Percentiles rank a stretch among this genome's conserved stretches.
Conservation (phyloP, 2,797 vertebrate genomes). For the Dallia pectoralis region DNA sequence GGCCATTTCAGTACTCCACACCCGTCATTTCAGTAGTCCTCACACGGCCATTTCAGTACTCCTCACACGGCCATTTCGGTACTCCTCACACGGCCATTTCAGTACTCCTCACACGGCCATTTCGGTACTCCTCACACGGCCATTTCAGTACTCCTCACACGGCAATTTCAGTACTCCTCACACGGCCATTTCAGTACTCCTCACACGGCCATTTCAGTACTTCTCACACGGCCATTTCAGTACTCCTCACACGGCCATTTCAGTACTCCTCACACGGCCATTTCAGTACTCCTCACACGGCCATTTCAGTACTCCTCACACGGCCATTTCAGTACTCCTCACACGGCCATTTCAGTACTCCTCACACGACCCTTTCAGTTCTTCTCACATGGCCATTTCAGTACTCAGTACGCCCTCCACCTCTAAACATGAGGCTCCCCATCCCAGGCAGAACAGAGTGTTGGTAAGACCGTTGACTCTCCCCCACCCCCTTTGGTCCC, state of each 20-base stretch:
- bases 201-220: no score
- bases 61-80: no score
- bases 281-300: background rate
- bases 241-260: no score
- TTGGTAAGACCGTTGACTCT: slow-evolving; percentile 7
- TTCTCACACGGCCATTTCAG: background rate
- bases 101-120: no score
- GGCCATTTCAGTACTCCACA: no score
- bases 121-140: no score
- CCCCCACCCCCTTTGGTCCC: background rate
- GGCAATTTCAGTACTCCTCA: no score
- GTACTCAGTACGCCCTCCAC: background rate
- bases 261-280: no score
- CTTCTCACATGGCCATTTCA: background rate
- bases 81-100: no score
- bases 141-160: background rate
- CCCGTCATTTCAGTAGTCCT: no score
- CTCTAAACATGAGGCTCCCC: background rate
- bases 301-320: no score
- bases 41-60: background rate
- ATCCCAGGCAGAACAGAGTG: background rate
- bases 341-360: no score
- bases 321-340: background rate
- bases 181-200: background rate
- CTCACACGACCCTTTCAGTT: background rate